Conservation (phyloP, 2,888 invertebrate species). For the Notocelia uddmanniana region DNA sequence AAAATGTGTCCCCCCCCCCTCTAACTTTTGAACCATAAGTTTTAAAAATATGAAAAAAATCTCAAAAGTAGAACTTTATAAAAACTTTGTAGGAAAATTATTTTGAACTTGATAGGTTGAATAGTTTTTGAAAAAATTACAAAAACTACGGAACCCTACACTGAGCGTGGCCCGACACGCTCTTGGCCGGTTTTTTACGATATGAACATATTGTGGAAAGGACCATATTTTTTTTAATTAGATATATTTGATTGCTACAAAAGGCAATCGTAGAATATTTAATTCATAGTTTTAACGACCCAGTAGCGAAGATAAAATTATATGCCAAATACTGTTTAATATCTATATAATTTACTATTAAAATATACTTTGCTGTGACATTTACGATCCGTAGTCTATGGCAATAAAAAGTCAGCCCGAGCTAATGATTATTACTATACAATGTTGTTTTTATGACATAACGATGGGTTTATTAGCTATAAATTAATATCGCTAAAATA, state of each 20-base stretch:
- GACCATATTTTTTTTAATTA: conserved; percentile 17
- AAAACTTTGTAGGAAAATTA: too few relatives aligned
- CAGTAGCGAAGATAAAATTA: conserved; percentile 44
- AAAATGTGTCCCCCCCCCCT: too few relatives aligned
- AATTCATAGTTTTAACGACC: conserved; percentile 28
- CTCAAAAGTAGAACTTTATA: too few relatives aligned
- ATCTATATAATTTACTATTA: conserved; percentile 62
- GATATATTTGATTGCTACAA: conserved; percentile 26
- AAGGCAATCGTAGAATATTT: conserved; percentile 8
- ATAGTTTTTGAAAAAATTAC: too few relatives aligned
- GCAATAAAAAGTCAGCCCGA: conserved; percentile 55
- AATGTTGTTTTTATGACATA: conserved; percentile 58
- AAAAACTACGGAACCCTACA: too few relatives aligned
- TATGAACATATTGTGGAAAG: not conserved
- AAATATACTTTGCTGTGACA: conserved; percentile 62
- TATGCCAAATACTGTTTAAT: conserved; percentile 46
- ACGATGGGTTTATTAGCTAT: conserved; percentile 45
- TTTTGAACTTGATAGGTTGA: too few relatives aligned
- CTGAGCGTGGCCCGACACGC: too few relatives aligned
- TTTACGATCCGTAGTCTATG: conserved; percentile 57
- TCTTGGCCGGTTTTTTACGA: too few relatives aligned
- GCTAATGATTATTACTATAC: conserved; percentile 59
- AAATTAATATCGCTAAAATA: conserved; percentile 44
- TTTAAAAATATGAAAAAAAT: too few relatives aligned
- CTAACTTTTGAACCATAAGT: too few relatives aligned